Percentiles rank a stretch among this genome's conserved stretches.
phyloP scores from a whole-genome alignment of 2,113 vertebrate species.

The Picathartes gymnocephalus region DNA sequence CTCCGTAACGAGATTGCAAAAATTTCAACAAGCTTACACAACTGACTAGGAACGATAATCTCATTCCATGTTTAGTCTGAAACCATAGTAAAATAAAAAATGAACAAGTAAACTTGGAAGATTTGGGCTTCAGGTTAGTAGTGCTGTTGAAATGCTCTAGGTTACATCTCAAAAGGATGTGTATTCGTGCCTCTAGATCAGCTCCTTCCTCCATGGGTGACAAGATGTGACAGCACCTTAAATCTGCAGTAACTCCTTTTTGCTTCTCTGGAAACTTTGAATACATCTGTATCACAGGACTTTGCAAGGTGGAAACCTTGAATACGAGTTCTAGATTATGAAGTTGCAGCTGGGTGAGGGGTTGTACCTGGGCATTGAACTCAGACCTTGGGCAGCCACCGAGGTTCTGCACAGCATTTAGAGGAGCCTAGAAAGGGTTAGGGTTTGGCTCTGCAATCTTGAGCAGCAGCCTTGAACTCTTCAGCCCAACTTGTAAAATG shows the following conservation, averaged over 20 bases:
- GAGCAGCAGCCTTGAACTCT: neutral
- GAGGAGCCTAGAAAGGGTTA: neutral
- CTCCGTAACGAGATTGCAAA: neutral
- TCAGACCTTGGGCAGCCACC: neutral
- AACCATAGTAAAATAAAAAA: neutral
- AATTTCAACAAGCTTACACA: neutral
- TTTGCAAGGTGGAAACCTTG: neutral
- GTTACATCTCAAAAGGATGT: neutral
- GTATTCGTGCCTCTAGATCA: neutral
- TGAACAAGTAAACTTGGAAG: neutral
- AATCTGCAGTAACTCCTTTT: neutral
- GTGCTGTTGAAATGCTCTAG: neutral
- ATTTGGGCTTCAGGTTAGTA: neutral
- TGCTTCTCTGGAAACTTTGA: neutral
- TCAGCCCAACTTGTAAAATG: neutral
- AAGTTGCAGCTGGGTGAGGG: neutral
- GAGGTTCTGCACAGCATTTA: neutral
- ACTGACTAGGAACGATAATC: neutral
- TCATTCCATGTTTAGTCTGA: neutral
- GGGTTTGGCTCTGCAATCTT: neutral
- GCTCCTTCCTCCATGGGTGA: neutral
- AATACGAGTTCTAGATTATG: neutral
- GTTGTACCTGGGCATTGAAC: neutral
- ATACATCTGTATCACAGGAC: neutral
- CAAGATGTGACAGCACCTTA: neutral